Percentiles rank a stretch among this genome's conserved stretches.
These are phyloP conservation scores for Scopus umbretta DNA, from an alignment of 2,113 vertebrate genomes.

Conservation along the genomic window DNA sequence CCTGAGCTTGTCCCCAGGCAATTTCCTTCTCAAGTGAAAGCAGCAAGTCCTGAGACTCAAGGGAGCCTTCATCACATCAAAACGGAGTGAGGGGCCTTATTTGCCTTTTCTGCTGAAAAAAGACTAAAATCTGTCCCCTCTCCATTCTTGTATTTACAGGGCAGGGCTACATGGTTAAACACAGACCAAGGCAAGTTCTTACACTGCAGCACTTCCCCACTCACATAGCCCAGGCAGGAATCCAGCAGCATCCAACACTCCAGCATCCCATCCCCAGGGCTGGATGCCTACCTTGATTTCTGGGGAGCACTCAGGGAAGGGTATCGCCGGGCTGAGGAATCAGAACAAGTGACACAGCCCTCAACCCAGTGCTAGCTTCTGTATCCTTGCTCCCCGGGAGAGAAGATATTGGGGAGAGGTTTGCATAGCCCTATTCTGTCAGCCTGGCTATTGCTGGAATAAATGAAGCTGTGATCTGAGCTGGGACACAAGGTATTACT, in stretches of 20 bases:
- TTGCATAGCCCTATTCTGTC: neutral
- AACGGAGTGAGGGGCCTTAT: neutral
- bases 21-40: neutral
- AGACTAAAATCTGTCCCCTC: neutral
- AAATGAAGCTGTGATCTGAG: neutral
- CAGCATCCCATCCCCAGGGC: neutral
- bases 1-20: rapidly evolving
- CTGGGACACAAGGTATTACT: neutral
- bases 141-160: neutral
- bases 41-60: neutral
- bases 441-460: neutral
- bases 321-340: no score
- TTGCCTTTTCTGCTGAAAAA: neutral
- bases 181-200: neutral
- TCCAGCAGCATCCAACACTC: neutral
- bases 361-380: neutral
- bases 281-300: neutral
- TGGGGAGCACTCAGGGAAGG: neutral
- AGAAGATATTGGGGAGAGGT: neutral
- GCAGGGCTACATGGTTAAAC: neutral
- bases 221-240: neutral
- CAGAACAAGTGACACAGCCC: neutral
- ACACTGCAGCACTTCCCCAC: neutral
- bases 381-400: neutral
- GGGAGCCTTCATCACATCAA: neutral